Evolutionary conservation across 2,888 invertebrate genomes (phyloP).

Genomic region (Eupithecia subfuscata): DNA sequence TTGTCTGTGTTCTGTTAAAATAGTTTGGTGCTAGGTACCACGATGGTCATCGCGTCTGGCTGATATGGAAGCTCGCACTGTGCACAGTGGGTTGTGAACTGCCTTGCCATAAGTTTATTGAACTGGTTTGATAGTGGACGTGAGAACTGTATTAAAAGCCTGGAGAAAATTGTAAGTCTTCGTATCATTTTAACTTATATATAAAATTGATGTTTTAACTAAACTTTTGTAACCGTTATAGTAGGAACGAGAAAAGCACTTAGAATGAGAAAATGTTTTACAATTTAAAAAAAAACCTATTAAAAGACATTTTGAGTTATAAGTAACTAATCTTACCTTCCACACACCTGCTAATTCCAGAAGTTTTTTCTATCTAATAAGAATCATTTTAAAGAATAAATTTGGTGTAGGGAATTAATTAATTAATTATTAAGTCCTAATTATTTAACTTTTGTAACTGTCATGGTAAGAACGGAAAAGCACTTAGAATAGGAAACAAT

Average conservation of each 20-base stretch:
- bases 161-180: background rate
- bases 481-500: too few species aligned
- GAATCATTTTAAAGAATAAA: too few species aligned
- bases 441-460: too few species aligned
- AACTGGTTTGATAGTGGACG: slow-evolving; percentile 21
- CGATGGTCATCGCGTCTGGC: background rate
- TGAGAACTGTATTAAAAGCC: background rate
- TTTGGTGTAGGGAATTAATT: too few species aligned
- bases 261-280: background rate
- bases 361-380: background rate
- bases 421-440: too few species aligned
- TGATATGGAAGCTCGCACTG: slow-evolving; percentile 15
- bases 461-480: too few species aligned
- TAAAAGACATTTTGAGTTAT: too few species aligned
- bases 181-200: background rate
- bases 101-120: slow-evolving; percentile 18
- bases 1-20: background rate
- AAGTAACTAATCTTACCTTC: background rate
- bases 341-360: background rate
- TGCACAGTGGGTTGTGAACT: slow-evolving; percentile 21
- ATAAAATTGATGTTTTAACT: background rate
- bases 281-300: too few species aligned
- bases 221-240: background rate
- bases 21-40: background rate
- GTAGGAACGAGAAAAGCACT: background rate